Evolutionary conservation across 2,888 invertebrate genomes (phyloP), one percentile per base, ranked within the genome.

Genomic region (Acheta domesticus): DNA sequence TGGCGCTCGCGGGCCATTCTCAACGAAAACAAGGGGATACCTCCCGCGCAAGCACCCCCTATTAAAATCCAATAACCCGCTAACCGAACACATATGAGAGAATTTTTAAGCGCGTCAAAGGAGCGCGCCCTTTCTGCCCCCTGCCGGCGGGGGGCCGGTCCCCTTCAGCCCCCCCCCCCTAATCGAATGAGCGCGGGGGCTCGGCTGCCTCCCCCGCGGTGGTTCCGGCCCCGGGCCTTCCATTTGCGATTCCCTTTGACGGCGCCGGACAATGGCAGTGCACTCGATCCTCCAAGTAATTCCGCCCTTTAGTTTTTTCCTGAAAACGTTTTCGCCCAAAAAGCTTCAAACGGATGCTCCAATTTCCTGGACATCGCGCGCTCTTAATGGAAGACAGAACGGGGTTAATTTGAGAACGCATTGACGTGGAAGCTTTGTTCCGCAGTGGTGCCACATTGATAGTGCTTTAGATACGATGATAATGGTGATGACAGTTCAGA

Each of bases 1-100:
- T 36, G 36, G 23, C 23, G 23, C 23, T 2, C 23, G 4, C 23
- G 23, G 5, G 4, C 62, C 14, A 62, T 62, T n/a, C 62, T 19
- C 14, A 62, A 62, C 62, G 62, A 62, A 62, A 62, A 62, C 62
- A 62, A 62, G n/a, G 16, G 62, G n/a, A 12, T 0, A 1, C n/a
- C 14, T 14, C 16, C 16, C 16, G 62, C 14, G 14, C 14, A 62
- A n/a, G 16, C 62, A 14, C 16, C n/a, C 14, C 62, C 62, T 62
- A 62, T 62, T 62, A 62, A 62, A 62, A 62, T 62, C 62, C 62
- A 62, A 62, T 62, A 62, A 62, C 62, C 62, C 62, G 62, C 62
- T 62, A 62, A 62, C 62, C 62, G 62, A 62, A 62, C 62, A 62
- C 62, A 62, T 62, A 62, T 62, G 62, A 62, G 62, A 62, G 62